phyloP scores from a whole-genome alignment of 2,797 vertebrate genomes.

The Ibycter americanus region DNA sequence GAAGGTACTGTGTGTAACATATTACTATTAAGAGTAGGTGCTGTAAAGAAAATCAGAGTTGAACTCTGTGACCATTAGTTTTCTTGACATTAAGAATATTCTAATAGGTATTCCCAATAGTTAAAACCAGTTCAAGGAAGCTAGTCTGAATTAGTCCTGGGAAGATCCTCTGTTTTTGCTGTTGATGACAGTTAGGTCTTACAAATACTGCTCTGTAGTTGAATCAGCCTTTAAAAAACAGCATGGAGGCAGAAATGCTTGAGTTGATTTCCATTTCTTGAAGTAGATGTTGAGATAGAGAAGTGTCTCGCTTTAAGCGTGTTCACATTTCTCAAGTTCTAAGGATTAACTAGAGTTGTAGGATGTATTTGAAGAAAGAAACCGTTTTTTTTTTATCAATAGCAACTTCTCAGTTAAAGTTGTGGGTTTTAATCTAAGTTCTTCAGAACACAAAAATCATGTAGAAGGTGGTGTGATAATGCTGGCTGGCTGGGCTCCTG shows the following conservation, averaged over 20 bases:
- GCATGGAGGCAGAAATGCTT: background rate
- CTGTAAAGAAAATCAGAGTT: background rate
- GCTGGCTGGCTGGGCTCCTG: background rate
- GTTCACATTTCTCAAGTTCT: background rate
- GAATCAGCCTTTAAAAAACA: background rate
- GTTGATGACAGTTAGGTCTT: background rate
- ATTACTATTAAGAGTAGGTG: background rate
- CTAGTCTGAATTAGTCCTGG: background rate
- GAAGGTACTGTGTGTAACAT: background rate
- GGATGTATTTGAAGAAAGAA: background rate
- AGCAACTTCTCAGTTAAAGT: background rate
- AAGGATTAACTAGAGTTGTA: background rate
- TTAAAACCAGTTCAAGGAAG: background rate
- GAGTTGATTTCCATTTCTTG: background rate
- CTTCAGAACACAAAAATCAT: background rate
- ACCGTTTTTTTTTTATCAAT: background rate
- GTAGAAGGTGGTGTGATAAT: background rate
- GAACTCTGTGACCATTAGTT: background rate
- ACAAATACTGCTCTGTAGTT: background rate
- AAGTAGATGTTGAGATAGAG: background rate
- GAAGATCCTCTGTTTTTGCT: background rate
- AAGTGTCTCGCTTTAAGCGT: background rate
- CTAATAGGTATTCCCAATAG: accelerated
- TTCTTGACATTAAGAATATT: background rate
- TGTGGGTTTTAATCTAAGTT: background rate